Evolutionary conservation across 1,140 invertebrate species (phyloP), one percentile per base, ranked within the genome.

Genomic region (Papilio polytes): DNA sequence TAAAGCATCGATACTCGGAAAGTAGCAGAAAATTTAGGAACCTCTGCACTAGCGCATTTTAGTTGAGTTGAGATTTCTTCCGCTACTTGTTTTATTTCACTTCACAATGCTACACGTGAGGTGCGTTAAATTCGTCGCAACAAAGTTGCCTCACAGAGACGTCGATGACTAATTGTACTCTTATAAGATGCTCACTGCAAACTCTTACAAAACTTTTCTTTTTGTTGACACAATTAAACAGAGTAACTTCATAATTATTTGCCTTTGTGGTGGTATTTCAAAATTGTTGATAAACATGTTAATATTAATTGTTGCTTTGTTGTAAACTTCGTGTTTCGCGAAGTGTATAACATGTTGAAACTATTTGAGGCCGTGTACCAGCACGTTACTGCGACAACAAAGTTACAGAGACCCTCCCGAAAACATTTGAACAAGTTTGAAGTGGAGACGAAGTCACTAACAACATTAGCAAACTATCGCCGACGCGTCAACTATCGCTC

Each of bases 361-460:
- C 63, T 70, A 70, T 70, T 70, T 36, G 26, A 70, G 26, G 63
- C 15, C 31, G 6, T 18, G 63, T 70, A 26, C 8, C 22, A 70
- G 63, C 13, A 31, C 6, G 63, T 70, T 70, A 36, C 22, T 36
- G 2, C 31, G 63, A 70, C 26, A 31, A 70, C 26, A 70, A 36
- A 70, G 26, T 70, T 70, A 70, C 22, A 70, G 59, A 3, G 63
- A 70, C 63, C 63, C 63, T 70, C 20, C 26, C 63, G 63, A 70
- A 70, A 70, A 70, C 63, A 70, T 70, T 31, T 70, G 22, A 70
- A 70, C 63, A 70, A 70, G 63, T 70, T 36, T 70, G 22, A 70
- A 70, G 63, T 36, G 63, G 26, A 70, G 63, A 70, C 63, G 31
- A 70, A 70, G 63, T 70, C 26, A 31, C 22, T 70, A 31, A 70